These are phyloP conservation scores for Sebastes minor DNA, from an alignment of 2,797 vertebrate genomes.

Conservation along the genomic window DNA sequence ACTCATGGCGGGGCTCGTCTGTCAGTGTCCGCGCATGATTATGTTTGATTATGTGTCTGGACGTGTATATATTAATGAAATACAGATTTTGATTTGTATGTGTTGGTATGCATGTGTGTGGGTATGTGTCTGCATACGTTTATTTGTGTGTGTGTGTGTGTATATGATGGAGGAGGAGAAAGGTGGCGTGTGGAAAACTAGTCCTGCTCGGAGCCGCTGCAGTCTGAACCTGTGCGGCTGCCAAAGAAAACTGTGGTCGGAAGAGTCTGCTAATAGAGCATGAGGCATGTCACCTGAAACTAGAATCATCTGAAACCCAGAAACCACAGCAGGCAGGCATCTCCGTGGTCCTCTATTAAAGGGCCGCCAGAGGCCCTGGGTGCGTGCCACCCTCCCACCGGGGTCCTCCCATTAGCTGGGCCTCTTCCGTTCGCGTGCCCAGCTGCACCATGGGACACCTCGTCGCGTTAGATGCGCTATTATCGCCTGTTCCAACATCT, in stretches of 20 bases:
- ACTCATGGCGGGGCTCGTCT: conserved; percentile 65
- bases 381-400: conserved; percentile 74
- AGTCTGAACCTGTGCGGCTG: conserved; percentile 74
- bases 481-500: conserved; percentile 72
- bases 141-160: conserved; percentile 65
- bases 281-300: conserved; percentile 91
- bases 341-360: conserved; percentile 77
- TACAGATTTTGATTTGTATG: conserved; percentile 62
- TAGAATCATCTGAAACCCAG: conserved; percentile 87
- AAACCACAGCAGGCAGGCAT: conserved; percentile 85
- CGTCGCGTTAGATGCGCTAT: conserved; percentile 72
- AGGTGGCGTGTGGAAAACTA: conserved; percentile 83
- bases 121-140: conserved; percentile 57
- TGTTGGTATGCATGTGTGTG: conserved; percentile 52
- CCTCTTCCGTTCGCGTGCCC: conserved; percentile 79
- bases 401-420: conserved; percentile 77
- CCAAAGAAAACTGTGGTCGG: conserved; percentile 90
- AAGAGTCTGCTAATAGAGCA: conserved; percentile 91
- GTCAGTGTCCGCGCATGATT: conserved; percentile 72
- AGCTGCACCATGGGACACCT: conserved; percentile 74
- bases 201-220: conserved; percentile 77
- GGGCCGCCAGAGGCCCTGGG: conserved; percentile 72
- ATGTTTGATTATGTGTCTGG: conserved; percentile 73
- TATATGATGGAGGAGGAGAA: conserved; percentile 71
- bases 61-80: conserved; percentile 70